Base-by-base conservation (phyloP, 2,113 vertebrate genomes). In the Guaruba guarouba region DNA sequence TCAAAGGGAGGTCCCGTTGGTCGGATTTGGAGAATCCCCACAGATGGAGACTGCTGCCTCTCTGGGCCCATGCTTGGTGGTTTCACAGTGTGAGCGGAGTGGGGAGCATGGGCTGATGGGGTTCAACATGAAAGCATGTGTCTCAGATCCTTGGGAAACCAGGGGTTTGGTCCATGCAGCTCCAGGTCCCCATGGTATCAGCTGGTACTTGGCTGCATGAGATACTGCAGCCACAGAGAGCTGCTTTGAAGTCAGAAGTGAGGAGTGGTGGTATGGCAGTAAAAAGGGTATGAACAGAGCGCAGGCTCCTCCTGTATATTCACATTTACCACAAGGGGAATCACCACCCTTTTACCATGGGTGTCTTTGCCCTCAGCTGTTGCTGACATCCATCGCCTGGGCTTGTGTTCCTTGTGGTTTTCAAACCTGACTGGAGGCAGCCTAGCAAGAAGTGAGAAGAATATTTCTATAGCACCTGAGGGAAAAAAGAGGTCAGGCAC, bases 341-440 rank as follows among this genome's bases (percentile, higher is more conserved):
- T 92, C 35, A 27, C 13, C 3, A 10, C 22, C 13, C 10, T 61
- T 52, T 69, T 79, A 12, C 35, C 39, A 3, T 13, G 39, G 49
- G 33, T 79, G 55, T 35, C 46, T 75, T 92, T 70, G 51, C 33
- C 33, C 33, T 86, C 1, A 0, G 49, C 61, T 51, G 11, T 61
- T 0, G 0, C 28, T 11, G 17, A n/a, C 43, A 43, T 29, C 67
- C 25, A 10, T 70, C 3, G 5, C 31, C 46, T 48, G n/a, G 59
- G 28, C 43, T 64, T 69, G 70, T 86, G 77, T 74, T 81, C 57
- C 59, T 67, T 17, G 7, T 3, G 3, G 35, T 84, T 62, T 90
- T 33, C 55, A 75, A 86, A 59, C 63, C 18, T 2, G 1, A 8
- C 48, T n/a, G 17, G 57, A 79, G 55, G 69, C 52, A 54, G 29